Evolutionary conservation across 2,797 vertebrate genomes (phyloP).

Genomic region (Orestias chungarensis): DNA sequence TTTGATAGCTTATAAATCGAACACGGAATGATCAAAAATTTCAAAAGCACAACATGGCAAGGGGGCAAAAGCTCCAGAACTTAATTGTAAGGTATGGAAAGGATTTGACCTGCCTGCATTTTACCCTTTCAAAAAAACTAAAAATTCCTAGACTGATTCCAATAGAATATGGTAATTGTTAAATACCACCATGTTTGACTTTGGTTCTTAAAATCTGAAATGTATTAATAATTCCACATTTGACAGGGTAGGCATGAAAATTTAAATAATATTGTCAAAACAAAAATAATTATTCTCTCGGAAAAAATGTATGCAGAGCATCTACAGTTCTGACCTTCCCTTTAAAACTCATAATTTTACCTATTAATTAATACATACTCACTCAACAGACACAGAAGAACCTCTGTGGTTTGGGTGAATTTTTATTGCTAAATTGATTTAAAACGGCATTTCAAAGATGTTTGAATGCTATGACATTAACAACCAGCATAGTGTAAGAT

Average conservation of each 20-base stretch:
- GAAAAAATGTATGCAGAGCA: background rate
- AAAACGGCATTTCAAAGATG: conserved; percentile 10
- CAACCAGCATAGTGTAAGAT: conserved; percentile 10
- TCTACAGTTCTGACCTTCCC: background rate
- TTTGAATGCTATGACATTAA: conserved; percentile 16
- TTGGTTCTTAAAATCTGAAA: too few relatives aligned
- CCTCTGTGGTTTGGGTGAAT: background rate
- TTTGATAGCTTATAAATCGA: background rate
- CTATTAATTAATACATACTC: conserved; percentile 28
- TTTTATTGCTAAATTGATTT: conserved; percentile 28
- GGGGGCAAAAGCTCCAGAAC: background rate
- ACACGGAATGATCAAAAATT: background rate
- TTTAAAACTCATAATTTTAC: background rate
- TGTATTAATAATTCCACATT: background rate
- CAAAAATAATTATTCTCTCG: background rate
- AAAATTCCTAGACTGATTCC: background rate
- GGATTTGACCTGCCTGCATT: background rate
- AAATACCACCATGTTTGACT: background rate
- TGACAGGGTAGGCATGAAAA: background rate
- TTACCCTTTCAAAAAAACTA: too few relatives aligned
- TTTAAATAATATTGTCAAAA: background rate
- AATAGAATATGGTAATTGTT: background rate
- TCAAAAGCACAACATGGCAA: background rate
- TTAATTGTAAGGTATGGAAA: background rate
- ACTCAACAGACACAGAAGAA: conserved; percentile 15